A percentile compares a stretch with the other conserved stretches of the same genome.
Evolutionary conservation across 2,888 invertebrate species (phyloP).

Genomic region (Microchrysa polita): DNA sequence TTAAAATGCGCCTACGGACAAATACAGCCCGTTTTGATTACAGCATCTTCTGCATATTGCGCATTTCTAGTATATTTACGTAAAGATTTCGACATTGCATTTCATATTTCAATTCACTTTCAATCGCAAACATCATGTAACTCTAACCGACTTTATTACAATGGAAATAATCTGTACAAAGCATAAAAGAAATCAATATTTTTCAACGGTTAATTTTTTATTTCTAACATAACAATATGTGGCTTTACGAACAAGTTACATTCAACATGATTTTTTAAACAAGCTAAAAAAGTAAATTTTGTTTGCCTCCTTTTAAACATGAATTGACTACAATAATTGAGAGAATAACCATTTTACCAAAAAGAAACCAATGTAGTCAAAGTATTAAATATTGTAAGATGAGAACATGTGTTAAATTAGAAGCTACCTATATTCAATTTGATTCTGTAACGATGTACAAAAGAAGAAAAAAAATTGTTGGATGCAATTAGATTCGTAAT

Average conservation of each 20-base stretch:
- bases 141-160: too few relatives aligned
- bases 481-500: constrained; percentile 42
- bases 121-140: too few relatives aligned
- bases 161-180: too few relatives aligned
- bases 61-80: too few relatives aligned
- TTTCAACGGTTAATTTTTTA: not conserved
- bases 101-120: too few relatives aligned
- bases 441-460: constrained; percentile 38
- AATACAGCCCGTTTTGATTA: too few relatives aligned
- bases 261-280: constrained; percentile 31
- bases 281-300: constrained; percentile 17
- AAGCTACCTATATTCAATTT: not conserved
- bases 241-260: constrained; percentile 45
- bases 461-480: constrained; percentile 32
- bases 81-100: too few relatives aligned
- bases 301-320: not conserved
- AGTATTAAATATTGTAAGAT: constrained; percentile 29
- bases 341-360: not conserved
- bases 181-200: constrained; percentile 27
- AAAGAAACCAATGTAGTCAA: constrained; percentile 17
- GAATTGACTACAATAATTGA: too few relatives aligned
- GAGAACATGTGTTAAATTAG: constrained; percentile 49
- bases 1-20: too few relatives aligned
- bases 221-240: constrained; percentile 7
- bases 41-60: too few relatives aligned